Percentiles rank a stretch among this genome's conserved stretches.
Evolutionary conservation across 23 tunicate species (phyloP).

Genomic region (Aplidium turbinatum): DNA sequence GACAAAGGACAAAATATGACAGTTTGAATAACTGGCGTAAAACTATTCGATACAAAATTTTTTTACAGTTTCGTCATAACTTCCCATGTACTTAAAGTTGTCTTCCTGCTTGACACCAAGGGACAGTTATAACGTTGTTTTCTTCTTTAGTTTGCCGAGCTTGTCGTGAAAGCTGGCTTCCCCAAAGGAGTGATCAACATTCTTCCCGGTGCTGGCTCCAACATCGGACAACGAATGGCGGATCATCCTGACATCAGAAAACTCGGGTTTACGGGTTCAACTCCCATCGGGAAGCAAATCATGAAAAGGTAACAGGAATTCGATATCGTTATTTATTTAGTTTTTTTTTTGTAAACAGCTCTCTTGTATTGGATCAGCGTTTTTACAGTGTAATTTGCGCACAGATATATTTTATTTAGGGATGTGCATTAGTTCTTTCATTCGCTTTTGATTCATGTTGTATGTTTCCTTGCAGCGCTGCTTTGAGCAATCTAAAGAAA

Average conservation of each 20-base stretch:
- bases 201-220: constrained; percentile 92
- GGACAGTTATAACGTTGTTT: too few species aligned
- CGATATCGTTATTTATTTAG: too few species aligned
- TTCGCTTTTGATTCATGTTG: not conserved
- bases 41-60: too few species aligned
- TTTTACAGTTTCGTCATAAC: too few species aligned
- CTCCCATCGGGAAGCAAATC: constrained; percentile 94
- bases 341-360: not conserved
- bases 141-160: constrained; percentile 92
- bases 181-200: constrained; percentile 97
- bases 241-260: constrained; percentile 96
- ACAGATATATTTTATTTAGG: too few species aligned
- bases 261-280: constrained; percentile 95
- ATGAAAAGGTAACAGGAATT: constrained; percentile 76
- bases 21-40: too few species aligned
- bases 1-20: too few species aligned
- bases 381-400: too few species aligned
- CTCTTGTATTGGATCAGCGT: not conserved
- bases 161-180: constrained; percentile 92
- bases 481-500: constrained; percentile 85
- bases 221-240: constrained; percentile 89
- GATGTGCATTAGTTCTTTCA: too few species aligned
- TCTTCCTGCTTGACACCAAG: too few species aligned
- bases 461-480: constrained; percentile 57
- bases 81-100: too few species aligned